Conservation (phyloP, 2,113 vertebrate genomes). For the Gopherus flavomarginatus region DNA sequence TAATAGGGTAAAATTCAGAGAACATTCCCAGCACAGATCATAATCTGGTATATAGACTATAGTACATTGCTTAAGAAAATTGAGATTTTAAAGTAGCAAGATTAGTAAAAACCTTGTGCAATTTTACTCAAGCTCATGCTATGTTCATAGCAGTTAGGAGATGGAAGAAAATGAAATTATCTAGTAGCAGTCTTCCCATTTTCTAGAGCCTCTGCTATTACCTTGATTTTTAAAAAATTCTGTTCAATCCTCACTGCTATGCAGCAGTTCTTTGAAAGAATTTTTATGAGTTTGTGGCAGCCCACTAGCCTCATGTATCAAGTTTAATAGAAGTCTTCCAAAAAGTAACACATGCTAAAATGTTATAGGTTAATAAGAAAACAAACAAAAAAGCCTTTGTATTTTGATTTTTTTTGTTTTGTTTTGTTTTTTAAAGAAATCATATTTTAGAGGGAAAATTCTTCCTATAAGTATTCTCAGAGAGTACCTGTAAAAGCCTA, state of each 20-base stretch:
- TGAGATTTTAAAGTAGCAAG: conserved; percentile 25
- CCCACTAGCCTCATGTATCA: background rate
- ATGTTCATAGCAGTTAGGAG: rapidly evolving
- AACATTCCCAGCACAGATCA: background rate
- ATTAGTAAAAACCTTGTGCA: background rate
- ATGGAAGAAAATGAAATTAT: conserved; percentile 26
- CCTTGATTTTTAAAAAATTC: conserved; percentile 38
- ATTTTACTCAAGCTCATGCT: background rate
- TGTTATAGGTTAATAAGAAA: conserved; percentile 53
- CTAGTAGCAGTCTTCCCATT: conserved; percentile 30
- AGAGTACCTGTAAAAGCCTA: too few species aligned
- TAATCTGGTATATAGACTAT: conserved; percentile 22
- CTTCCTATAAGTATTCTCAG: background rate
- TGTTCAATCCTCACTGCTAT: background rate
- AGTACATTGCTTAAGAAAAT: conserved; percentile 35
- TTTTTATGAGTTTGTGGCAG: conserved; percentile 55
- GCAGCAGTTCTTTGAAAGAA: conserved; percentile 23
- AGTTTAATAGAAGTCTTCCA: conserved; percentile 57
- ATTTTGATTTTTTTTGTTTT: background rate
- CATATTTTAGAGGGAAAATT: background rate
- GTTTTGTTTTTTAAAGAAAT: background rate
- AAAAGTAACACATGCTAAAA: conserved; percentile 60
- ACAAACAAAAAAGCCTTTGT: background rate
- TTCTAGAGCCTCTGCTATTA: conserved; percentile 8
- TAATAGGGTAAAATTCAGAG: background rate